A percentile compares a stretch with the other conserved stretches of the same genome.
phyloP scores from a whole-genome alignment of 2,888 invertebrate genomes.

The Caenorhabditis sp. region DNA sequence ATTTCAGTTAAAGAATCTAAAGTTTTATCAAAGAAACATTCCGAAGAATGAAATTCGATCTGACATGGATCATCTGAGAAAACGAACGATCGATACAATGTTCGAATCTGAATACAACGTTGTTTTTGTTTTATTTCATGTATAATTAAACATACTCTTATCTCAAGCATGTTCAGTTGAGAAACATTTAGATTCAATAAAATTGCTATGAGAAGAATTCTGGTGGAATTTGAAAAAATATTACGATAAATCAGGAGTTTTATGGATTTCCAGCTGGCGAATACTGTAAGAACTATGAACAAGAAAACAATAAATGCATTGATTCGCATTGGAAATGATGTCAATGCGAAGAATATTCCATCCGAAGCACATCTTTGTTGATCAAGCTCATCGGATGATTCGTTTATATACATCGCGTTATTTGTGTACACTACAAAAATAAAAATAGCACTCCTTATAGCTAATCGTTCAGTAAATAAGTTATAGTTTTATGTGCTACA shows the following conservation, averaged over 20 bases:
- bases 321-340: slow-evolving; percentile 18
- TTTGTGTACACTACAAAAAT: too few species aligned
- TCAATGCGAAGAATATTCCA: slow-evolving; percentile 22
- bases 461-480: too few species aligned
- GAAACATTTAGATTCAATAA: slow-evolving; percentile 22
- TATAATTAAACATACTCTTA: slow-evolving; percentile 13
- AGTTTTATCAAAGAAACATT: slow-evolving; percentile 18
- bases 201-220: slow-evolving; percentile 7
- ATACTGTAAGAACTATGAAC: slow-evolving; percentile 6
- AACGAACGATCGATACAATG: slow-evolving; percentile 8
- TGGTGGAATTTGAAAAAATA: slow-evolving; percentile 21
- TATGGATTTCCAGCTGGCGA: slow-evolving; percentile 7
- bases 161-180: slow-evolving; percentile 16
- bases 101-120: slow-evolving; percentile 11
- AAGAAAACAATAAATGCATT: slow-evolving; percentile 6
- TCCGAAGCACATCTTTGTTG: slow-evolving; percentile 22
- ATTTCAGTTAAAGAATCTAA: slow-evolving; percentile 9
- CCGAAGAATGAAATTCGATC: slow-evolving; percentile 23
- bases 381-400: slow-evolving; percentile 23
- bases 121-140: not conserved
- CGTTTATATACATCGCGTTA: slow-evolving; percentile 22
- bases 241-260: slow-evolving; percentile 22
- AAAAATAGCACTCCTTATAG: too few species aligned
- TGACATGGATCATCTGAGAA: slow-evolving; percentile 16
- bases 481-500: too few species aligned